These are phyloP conservation scores for Himalopsyche anomala DNA, from an alignment of 2,888 invertebrate species.

Conservation along the genomic window DNA sequence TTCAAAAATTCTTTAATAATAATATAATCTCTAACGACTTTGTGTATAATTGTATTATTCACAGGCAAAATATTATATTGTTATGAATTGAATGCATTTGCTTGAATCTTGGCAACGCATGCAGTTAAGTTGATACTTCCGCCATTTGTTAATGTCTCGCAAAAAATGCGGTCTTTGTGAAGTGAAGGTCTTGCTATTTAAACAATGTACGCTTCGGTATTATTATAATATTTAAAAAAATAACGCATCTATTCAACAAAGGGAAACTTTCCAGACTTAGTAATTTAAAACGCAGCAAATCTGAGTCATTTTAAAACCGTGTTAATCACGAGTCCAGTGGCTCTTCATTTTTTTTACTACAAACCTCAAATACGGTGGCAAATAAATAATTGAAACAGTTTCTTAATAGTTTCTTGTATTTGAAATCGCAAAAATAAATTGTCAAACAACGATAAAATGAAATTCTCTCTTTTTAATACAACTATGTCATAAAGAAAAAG, in stretches of 20 bases:
- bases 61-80: too few species aligned
- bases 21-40: too few species aligned
- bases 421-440: too few species aligned
- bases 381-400: too few species aligned
- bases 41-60: too few species aligned
- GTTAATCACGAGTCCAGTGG: neutral
- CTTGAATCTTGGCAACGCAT: neutral
- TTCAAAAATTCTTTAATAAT: too few species aligned
- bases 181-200: neutral
- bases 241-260: slow-evolving; percentile 10
- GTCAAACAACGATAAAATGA: too few species aligned
- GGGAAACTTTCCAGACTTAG: slow-evolving; percentile 10
- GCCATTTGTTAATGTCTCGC: neutral
- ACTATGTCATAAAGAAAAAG: too few species aligned
- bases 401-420: too few species aligned
- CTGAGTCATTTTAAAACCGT: neutral
- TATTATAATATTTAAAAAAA: neutral
- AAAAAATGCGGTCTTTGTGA: slow-evolving; percentile 2
- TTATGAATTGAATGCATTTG: too few species aligned
- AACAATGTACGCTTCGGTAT: neutral
- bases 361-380: too few species aligned
- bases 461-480: too few species aligned
- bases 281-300: neutral
- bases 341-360: neutral
- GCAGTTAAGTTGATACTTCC: neutral